Conservation (phyloP, 2,888 invertebrate genomes). For the Vesta saturnalis region DNA sequence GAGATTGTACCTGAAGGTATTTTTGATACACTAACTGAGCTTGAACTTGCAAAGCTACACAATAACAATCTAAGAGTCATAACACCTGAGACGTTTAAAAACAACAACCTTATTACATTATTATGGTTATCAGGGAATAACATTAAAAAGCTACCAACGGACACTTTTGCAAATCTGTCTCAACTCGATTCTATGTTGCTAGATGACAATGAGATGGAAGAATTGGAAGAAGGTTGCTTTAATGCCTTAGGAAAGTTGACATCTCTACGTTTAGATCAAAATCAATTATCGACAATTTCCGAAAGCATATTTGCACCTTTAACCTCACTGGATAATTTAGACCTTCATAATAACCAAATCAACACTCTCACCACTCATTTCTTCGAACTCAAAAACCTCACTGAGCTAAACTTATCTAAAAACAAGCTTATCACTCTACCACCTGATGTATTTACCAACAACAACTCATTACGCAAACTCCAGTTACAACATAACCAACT, state of each 20-base stretch:
- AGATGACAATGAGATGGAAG: conserved; percentile 16
- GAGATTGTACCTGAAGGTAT: conserved; percentile 12
- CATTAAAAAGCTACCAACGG: conserved; percentile 7
- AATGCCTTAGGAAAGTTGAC: conserved; percentile 16
- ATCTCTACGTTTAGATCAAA: neutral
- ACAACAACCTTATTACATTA: conserved; percentile 10
- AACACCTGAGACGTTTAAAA: conserved; percentile 10
- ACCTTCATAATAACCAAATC: conserved; percentile 17
- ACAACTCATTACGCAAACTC: neutral
- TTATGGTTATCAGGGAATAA: conserved; percentile 25
- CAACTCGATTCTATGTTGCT: conserved; percentile 6
- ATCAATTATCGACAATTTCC: conserved; percentile 6
- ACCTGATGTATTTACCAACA: neutral
- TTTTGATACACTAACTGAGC: conserved; percentile 8
- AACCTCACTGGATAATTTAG: neutral
- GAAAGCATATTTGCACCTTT: conserved; percentile 6
- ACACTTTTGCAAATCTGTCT: conserved; percentile 16
- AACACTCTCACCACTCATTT: neutral
- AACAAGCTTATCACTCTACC: conserved; percentile 18
- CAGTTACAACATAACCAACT: conserved; percentile 18
- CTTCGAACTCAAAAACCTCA: neutral
- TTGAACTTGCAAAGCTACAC: conserved; percentile 17
- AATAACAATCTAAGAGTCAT: conserved; percentile 13
- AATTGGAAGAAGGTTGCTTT: conserved; percentile 10
- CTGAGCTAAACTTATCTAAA: conserved; percentile 1